Evolutionary conservation across 1,140 invertebrate species (phyloP).

Genomic region (Fragariocoptes setiger): DNA sequence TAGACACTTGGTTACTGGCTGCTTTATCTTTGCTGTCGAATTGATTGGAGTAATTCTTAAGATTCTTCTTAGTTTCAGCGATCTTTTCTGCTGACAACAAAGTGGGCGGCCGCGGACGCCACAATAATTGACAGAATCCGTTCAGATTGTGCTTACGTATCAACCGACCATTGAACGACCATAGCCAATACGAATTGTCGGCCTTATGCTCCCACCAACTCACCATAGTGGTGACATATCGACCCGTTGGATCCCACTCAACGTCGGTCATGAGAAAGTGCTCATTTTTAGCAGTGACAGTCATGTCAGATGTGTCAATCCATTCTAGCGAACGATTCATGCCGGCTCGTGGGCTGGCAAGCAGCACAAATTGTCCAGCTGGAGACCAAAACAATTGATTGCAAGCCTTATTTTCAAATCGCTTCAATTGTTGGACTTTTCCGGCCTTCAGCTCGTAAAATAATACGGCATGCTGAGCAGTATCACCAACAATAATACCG

Average conservation of each 20-base stretch:
- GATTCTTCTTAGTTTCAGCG: conserved; percentile 74
- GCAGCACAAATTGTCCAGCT: conserved; percentile 67
- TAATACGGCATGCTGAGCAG: conserved; percentile 44
- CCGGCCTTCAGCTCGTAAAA: conserved; percentile 70
- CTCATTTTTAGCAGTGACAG: conserved; percentile 64
- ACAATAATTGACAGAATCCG: conserved; percentile 70
- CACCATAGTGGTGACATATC: conserved; percentile 79
- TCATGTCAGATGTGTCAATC: conserved; percentile 72
- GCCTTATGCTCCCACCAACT: conserved; percentile 84
- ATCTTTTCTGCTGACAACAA: conserved; percentile 32
- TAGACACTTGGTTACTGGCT: conserved; percentile 64
- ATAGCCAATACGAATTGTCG: conserved; percentile 83
- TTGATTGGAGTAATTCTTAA: conserved; percentile 81
- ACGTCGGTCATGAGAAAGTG: conserved; percentile 80
- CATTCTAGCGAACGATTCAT: conserved; percentile 74
- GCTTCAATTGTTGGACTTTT: conserved; percentile 27
- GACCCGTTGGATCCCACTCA: conserved; percentile 95
- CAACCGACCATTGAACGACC: conserved; percentile 58
- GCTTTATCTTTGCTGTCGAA: conserved; percentile 88
- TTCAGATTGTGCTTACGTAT: conserved; percentile 13
- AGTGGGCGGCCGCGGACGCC: conserved; percentile 69
- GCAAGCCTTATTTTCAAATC: conserved; percentile 59
- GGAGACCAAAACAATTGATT: conserved; percentile 92
- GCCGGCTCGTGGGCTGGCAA: conserved; percentile 40
- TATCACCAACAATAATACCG: conserved; percentile 76